Percentiles rank a stretch among this genome's conserved stretches.
Conservation (phyloP, 2,888 invertebrate genomes). For the Petrophora chlorosata region DNA sequence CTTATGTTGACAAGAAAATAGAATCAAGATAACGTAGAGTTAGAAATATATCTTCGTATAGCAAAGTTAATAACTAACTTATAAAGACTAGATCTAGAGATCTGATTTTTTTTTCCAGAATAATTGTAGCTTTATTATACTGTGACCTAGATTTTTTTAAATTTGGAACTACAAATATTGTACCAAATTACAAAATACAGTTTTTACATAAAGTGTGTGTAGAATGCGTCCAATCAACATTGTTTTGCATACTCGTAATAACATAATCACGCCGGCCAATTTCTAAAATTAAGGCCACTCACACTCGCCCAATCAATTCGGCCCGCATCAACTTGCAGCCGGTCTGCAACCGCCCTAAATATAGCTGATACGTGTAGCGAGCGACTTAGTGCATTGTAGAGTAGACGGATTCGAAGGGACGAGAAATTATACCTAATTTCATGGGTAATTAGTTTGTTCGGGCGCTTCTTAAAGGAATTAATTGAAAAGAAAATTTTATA, state of each 20-base stretch:
- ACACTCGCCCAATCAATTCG: slow-evolving; percentile 57
- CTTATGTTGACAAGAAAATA: too few relatives aligned
- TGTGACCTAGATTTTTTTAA: too few relatives aligned
- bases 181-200: too few relatives aligned
- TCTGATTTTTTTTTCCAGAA: too few relatives aligned
- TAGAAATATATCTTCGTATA: too few relatives aligned
- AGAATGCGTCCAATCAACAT: slow-evolving; percentile 8
- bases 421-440: not conserved
- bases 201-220: not conserved
- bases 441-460: not conserved
- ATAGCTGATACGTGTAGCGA: slow-evolving; percentile 24
- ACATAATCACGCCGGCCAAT: slow-evolving; percentile 31
- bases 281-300: slow-evolving; percentile 64
- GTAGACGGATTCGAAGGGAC: slow-evolving; percentile 13
- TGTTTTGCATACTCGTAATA: slow-evolving; percentile 29
- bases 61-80: too few relatives aligned
- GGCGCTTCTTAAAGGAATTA: too few relatives aligned
- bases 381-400: slow-evolving; percentile 16
- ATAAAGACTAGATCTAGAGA: too few relatives aligned
- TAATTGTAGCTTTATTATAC: too few relatives aligned
- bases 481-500: too few relatives aligned
- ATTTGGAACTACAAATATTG: too few relatives aligned
- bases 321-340: slow-evolving; percentile 53
- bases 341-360: slow-evolving; percentile 42
- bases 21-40: too few relatives aligned